Evolutionary conservation across 2,113 vertebrate genomes (phyloP).

Genomic region (Patagioenas fasciata): DNA sequence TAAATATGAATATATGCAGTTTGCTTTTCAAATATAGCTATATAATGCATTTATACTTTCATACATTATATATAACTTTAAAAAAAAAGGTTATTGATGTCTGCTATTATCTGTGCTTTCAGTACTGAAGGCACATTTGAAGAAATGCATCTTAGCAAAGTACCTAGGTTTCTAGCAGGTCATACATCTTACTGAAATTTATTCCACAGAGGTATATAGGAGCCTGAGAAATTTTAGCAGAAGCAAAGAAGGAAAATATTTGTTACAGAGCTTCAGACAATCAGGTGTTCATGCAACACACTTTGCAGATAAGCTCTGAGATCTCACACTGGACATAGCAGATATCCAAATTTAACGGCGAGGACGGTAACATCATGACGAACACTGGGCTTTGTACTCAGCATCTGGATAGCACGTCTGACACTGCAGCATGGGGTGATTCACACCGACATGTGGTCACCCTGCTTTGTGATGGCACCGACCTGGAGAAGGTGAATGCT

Average conservation of each 20-base stretch:
- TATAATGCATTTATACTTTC: conserved; percentile 1
- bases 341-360: background rate
- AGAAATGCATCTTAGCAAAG: background rate
- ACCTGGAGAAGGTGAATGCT: background rate
- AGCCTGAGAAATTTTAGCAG: background rate
- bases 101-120: background rate
- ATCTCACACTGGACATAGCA: background rate
- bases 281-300: background rate
- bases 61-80: background rate
- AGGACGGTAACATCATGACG: background rate
- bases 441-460: background rate
- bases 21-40: conserved; percentile 19
- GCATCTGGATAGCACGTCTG: background rate
- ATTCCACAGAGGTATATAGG: background rate
- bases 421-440: background rate
- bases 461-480: background rate
- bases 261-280: background rate
- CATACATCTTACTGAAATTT: conserved; percentile 3
- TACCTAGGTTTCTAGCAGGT: background rate
- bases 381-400: background rate
- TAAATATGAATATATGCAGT: background rate
- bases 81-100: background rate
- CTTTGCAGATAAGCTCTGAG: background rate
- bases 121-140: conserved; percentile 6
- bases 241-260: background rate